Evolutionary conservation across 1,140 invertebrate genomes (phyloP).

Genomic region (Penaeus chinensis): DNA sequence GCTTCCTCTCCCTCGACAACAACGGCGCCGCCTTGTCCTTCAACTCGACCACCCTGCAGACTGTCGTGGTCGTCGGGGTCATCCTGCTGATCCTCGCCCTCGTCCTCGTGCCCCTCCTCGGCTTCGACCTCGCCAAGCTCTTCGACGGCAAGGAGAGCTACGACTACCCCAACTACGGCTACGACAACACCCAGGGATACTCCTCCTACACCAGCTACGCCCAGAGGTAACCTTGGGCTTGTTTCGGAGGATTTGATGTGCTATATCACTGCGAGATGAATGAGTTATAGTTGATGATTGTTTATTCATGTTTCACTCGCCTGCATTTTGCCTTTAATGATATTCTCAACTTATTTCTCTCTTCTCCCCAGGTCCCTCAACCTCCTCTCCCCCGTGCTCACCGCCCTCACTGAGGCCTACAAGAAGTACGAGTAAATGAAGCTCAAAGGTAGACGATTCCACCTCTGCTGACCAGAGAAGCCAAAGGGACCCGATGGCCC

Average conservation of each 20-base stretch:
- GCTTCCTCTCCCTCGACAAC: constrained; percentile 10
- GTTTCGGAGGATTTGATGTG: not conserved
- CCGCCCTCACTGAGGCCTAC: constrained; percentile 32
- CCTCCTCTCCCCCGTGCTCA: constrained; percentile 44
- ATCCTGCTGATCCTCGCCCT: constrained; percentile 24
- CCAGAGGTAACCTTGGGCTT: constrained; percentile 32
- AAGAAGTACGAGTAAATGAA: constrained; percentile 39
- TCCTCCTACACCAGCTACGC: constrained; percentile 46
- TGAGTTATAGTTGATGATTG: too few relatives aligned
- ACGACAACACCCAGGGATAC: constrained; percentile 24
- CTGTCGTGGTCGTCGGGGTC: constrained; percentile 33
- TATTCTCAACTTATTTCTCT: not conserved
- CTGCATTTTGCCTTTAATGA: not conserved
- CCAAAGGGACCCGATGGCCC: not conserved
- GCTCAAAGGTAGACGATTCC: not conserved
- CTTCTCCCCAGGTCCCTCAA: constrained; percentile 38
- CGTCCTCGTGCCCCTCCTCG: constrained; percentile 37
- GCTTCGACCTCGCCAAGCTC: constrained; percentile 10
- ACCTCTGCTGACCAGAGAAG: not conserved
- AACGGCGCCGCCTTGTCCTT: constrained; percentile 25
- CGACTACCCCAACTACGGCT: constrained; percentile 13
- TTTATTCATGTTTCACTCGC: too few relatives aligned
- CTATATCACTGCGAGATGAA: not conserved
- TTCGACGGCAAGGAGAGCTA: constrained; percentile 19
- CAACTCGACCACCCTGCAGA: constrained; percentile 50